These are phyloP conservation scores for Pachypeltis micranthus DNA, from an alignment of 1,140 invertebrate species.

Conservation along the genomic window DNA sequence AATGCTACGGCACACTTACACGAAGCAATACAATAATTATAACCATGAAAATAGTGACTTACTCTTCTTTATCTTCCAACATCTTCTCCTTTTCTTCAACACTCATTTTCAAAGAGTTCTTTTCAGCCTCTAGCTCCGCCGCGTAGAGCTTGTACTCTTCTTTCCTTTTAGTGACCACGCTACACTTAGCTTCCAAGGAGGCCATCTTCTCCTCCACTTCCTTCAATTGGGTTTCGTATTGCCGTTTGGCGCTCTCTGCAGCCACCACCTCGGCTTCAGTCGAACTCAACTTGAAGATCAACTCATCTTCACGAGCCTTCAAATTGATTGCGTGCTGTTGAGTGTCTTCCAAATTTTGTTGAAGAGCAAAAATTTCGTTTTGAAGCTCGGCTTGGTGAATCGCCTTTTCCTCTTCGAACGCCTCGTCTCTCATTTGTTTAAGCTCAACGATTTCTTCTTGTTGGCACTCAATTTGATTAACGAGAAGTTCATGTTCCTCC, in stretches of 20 bases:
- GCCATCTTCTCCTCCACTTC: slow-evolving; percentile 5
- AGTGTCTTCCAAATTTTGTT: slow-evolving; percentile 20
- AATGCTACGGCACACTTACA: not conserved
- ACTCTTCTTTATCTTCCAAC: slow-evolving; percentile 14
- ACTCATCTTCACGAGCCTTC: slow-evolving; percentile 14
- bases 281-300: slow-evolving; percentile 17
- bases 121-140: slow-evolving; percentile 19
- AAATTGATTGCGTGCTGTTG: slow-evolving; percentile 5
- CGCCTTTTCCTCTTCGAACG: slow-evolving; percentile 13
- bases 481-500: slow-evolving; percentile 11
- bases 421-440: slow-evolving; percentile 18
- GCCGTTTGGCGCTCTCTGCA: slow-evolving; percentile 13
- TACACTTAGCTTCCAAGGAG: slow-evolving; percentile 7
- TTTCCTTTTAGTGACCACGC: slow-evolving; percentile 19
- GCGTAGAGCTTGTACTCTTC: slow-evolving; percentile 22
- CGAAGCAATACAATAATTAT: not conserved
- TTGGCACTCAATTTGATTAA: slow-evolving; percentile 12
- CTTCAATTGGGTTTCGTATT: slow-evolving; percentile 11
- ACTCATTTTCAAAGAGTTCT: slow-evolving; percentile 8
- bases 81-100: slow-evolving; percentile 19
- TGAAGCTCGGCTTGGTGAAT: slow-evolving; percentile 13
- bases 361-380: slow-evolving; percentile 10
- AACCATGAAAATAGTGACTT: not conserved
- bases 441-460: slow-evolving; percentile 18
- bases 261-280: slow-evolving; percentile 13